Evolutionary conservation across 2,113 vertebrate genomes (phyloP).

Genomic region (Ptyas mucosa): DNA sequence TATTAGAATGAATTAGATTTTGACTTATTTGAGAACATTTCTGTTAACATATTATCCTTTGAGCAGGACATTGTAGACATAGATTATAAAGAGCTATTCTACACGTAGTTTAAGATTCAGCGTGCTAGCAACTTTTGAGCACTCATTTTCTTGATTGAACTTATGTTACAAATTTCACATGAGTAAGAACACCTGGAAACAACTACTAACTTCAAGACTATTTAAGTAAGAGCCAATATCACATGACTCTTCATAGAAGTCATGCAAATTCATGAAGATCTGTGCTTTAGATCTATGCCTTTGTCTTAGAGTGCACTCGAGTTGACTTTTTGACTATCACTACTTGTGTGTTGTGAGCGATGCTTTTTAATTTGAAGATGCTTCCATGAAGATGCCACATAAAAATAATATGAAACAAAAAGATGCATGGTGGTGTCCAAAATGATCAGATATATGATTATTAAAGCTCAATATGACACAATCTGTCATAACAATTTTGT

Average conservation of each 20-base stretch:
- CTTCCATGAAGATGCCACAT: neutral
- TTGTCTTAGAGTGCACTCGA: neutral
- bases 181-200: neutral
- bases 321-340: neutral
- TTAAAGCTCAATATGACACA: neutral
- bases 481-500: neutral
- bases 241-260: neutral
- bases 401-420: neutral
- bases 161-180: neutral
- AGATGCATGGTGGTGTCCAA: neutral
- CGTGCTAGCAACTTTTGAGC: neutral
- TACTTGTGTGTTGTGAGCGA: neutral
- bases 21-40: neutral
- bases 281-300: neutral
- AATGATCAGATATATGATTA: neutral
- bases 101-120: neutral
- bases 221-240: neutral
- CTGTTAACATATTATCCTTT: neutral
- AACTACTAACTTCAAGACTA: neutral
- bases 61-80: neutral
- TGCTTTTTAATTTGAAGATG: neutral
- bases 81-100: neutral
- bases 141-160: neutral
- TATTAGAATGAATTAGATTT: neutral
- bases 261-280: neutral